Evolutionary conservation across 2,113 vertebrate genomes (phyloP), one percentile per base, ranked within the genome.

Genomic region (Chlamydotis undulata): DNA sequence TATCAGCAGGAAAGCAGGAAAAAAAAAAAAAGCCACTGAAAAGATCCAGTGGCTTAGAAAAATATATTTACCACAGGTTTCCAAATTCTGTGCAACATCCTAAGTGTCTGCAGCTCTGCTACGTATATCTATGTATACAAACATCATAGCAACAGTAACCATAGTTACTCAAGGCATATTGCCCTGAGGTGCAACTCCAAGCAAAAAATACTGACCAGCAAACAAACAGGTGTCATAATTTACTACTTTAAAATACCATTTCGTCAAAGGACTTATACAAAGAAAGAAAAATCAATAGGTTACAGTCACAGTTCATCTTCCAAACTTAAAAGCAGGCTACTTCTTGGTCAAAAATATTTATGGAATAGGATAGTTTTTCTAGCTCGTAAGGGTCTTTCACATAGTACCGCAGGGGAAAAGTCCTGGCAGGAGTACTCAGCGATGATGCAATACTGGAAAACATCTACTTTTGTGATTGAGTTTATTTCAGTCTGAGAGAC

Each of bases 141-240:
- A 68, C 57, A 78, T 45, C 87, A 33, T 50, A 93, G 77, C 77
- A 96, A 91, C 77, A 65, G 83, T 87, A 85, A 83, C 94, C 73
- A 93, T 53, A 63, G 68, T 33, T 69, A 87, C 69, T 80, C 31
- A 49, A 80, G 37, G 55, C 59, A 52, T 8, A 50, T 1, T 63
- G 37, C 19, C 55, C 80, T 67, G 60, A 83, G 31, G 43, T 56
- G 33, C 59, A 93, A 55, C 47, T 47, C 63, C 19, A 37, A 83
- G 59, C 31, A 43, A 56, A 82, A 70, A 70, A 21, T 24, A 64
- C 14, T 37, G 50, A 56, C 13, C 21, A 61, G 53, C 25, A 76
- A 90, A 69, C 31, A 80, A 80, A 53, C 12, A 28, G 17, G 5
- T 13, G 12, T 22, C 3, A 0, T 29, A 50, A 69, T 59, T 90